Evolutionary conservation across 2,888 invertebrate genomes (phyloP), one percentile per base, ranked within the genome.

Genomic region (Limnephilus rhombicus): DNA sequence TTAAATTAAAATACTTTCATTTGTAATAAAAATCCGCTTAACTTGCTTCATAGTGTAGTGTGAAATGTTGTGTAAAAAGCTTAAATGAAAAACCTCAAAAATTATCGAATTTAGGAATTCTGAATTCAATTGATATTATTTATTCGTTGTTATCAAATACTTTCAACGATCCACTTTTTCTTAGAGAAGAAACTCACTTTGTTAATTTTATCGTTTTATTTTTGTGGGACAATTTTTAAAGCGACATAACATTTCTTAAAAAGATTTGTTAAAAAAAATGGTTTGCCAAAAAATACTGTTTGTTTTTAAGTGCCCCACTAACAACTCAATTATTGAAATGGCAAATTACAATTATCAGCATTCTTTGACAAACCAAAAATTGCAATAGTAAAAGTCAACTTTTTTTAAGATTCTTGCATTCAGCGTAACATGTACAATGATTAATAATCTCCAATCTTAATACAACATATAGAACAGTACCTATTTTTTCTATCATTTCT

Each of bases 1-100:
- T 87, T 87, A 49, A 87, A 34, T 87, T 87, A 87, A 87, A 53
- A 53, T 3, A 15, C 2, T 87, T 87, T 53, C n/a, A 53, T 87
- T n/a, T 87, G 29, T 18, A 87, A 87, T 31, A 87, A 87, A 15
- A n/a, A 37, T 31, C n/a, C 85, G 45, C 24, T 37, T 85, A 31
- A 15, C 11, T 82, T 82, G 31, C 31, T 82, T 31, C 7, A 1
- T 68, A 68, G 9, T 7, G 24, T 1, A n/a, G 24, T n/a, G 68
- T 24, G 68, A 68, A 68, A 68, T n/a, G 68, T 24, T 9, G 24
- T 68, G 53, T 68, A 24, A 68, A 49, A 53, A 15, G 53, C 3
- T 53, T 53, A 4, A 1, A 68, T 7, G 24, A 68, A 68, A 68
- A 68, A 68, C 68, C 24, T 18, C 5, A 18, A 18, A 49, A 49